Percentiles rank a stretch among this genome's conserved stretches.
Conservation (phyloP, 2,113 vertebrate genomes). For the Epinephelus lanceolatus region DNA sequence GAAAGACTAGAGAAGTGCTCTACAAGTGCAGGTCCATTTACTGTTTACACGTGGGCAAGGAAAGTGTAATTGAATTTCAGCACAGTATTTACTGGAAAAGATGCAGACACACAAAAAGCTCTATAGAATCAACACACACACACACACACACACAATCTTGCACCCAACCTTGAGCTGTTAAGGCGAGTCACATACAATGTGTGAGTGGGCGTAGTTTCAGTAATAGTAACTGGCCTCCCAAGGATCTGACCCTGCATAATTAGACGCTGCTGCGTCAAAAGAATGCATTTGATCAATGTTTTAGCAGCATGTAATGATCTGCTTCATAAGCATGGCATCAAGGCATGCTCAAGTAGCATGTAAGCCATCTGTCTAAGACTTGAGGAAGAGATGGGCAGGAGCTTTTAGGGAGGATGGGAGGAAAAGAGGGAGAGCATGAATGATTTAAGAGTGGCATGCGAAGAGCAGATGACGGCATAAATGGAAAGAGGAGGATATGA, state of each 20-base stretch:
- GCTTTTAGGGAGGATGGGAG: conserved; percentile 38
- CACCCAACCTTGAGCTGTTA: neutral
- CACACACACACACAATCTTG: neutral
- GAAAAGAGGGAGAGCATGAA: conserved; percentile 61
- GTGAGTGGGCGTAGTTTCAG: neutral
- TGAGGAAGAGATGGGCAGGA: conserved; percentile 45
- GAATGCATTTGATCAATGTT: conserved; percentile 54
- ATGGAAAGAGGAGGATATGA: conserved; percentile 56
- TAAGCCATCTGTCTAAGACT: conserved; percentile 46
- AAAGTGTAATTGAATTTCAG: neutral
- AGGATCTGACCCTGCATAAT: conserved; percentile 40
- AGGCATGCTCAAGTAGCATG: conserved; percentile 41
- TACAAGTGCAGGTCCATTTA: too few species aligned
- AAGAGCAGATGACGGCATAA: conserved; percentile 67
- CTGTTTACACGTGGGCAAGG: too few species aligned
- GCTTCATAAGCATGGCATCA: conserved; percentile 35
- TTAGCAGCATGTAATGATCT: conserved; percentile 46
- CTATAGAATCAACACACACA: neutral
- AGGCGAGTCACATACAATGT: neutral
- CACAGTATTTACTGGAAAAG: neutral
- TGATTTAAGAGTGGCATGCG: conserved; percentile 63
- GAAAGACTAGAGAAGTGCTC: too few species aligned
- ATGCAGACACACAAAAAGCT: neutral
- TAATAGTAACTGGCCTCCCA: conserved; percentile 3
- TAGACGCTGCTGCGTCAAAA: conserved; percentile 19